Conservation (phyloP, 1,140 invertebrate genomes). For the Eurosta solidaginis region DNA sequence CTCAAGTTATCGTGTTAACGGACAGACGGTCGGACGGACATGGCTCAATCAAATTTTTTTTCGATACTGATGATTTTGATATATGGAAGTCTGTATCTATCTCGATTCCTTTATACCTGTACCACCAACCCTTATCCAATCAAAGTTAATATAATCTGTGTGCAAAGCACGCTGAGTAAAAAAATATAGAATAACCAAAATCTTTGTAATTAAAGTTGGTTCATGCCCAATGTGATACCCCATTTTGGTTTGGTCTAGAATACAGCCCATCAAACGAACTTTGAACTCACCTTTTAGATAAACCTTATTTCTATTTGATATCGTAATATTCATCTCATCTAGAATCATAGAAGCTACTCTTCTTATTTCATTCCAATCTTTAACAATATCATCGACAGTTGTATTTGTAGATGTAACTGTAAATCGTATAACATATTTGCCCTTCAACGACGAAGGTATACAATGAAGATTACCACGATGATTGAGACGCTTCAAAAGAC, state of each 20-base stretch:
- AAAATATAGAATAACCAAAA: neutral
- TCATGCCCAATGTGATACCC: too few species aligned
- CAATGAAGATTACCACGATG: constrained; percentile 85
- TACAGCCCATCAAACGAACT: too few species aligned
- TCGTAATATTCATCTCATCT: constrained; percentile 64
- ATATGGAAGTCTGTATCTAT: too few species aligned
- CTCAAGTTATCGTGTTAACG: too few species aligned
- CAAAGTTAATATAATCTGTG: too few species aligned
- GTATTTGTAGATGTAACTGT: constrained; percentile 92
- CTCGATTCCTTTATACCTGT: too few species aligned
- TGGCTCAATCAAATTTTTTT: too few species aligned
- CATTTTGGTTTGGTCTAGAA: too few species aligned
- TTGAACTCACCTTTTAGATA: constrained; percentile 71
- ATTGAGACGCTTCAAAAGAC: constrained; percentile 85
- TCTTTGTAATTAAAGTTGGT: neutral
- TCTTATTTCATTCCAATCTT: constrained; percentile 89
- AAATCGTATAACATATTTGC: constrained; percentile 87
- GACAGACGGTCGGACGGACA: too few species aligned
- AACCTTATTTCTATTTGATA: constrained; percentile 67
- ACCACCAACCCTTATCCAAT: too few species aligned
- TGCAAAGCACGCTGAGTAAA: too few species aligned
- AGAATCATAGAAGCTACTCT: constrained; percentile 76
- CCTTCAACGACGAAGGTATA: constrained; percentile 88
- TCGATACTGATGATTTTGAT: too few species aligned
- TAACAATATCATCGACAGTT: constrained; percentile 83